These are phyloP conservation scores for Dendroctonus valens DNA, from an alignment of 1,140 invertebrate species.

Conservation along the genomic window DNA sequence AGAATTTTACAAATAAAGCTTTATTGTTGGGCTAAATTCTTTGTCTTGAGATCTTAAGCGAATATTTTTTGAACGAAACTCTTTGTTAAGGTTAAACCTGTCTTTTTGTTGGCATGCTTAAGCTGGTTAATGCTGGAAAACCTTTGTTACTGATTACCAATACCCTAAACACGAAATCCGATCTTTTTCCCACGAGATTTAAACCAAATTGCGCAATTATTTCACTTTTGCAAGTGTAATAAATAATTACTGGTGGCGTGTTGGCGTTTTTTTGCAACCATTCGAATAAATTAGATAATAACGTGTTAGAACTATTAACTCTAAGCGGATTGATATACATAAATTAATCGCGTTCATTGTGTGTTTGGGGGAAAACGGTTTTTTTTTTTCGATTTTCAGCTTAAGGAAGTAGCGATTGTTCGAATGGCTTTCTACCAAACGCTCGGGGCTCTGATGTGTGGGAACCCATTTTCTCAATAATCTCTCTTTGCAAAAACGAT, in stretches of 20 bases:
- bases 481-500: constrained; percentile 19
- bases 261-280: neutral
- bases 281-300: constrained; percentile 7
- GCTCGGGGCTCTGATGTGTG: constrained; percentile 12
- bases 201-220: constrained; percentile 1
- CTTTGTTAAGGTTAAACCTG: no score
- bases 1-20: no score
- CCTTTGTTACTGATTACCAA: no score
- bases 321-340: neutral
- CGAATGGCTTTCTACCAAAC: constrained; percentile 10
- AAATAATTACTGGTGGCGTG: constrained; percentile 4
- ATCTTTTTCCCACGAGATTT: constrained; percentile 7
- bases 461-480: constrained; percentile 30
- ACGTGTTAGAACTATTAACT: constrained; percentile 12
- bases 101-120: no score
- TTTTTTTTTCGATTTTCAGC: no score
- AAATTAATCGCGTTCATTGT: no score
- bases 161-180: no score
- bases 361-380: no score
- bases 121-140: no score
- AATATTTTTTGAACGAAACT: no score
- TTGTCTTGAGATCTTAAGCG: no score
- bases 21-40: no score
- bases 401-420: constrained; percentile 2
- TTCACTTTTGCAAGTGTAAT: constrained; percentile 12